A percentile compares a stretch with the other conserved stretches of the same genome.
These are phyloP conservation scores for Rapana venosa DNA, from an alignment of 2,888 invertebrate species.

Conservation along the genomic window DNA sequence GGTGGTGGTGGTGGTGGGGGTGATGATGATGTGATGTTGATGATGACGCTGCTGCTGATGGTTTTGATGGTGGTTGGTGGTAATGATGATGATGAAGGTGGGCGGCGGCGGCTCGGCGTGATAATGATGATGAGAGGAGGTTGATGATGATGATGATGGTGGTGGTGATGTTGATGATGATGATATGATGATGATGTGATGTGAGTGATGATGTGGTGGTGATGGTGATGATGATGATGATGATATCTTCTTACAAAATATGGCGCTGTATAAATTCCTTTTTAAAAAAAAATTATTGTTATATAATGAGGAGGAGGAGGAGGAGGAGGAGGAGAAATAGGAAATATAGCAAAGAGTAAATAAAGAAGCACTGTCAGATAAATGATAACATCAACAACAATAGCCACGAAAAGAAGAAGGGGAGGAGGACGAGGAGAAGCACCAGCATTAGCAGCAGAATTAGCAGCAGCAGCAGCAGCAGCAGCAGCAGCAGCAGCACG, in stretches of 20 bases:
- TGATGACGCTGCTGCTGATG: not conserved
- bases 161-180: constrained; percentile 36
- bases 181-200: constrained; percentile 30
- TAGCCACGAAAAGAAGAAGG: not conserved
- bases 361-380: not conserved
- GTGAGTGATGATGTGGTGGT: not conserved
- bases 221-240: not conserved
- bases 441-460: not conserved
- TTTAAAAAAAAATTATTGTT: too few relatives aligned
- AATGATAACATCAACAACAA: not conserved
- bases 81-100: not conserved
- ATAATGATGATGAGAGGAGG: not conserved
- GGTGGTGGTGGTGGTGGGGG: too few relatives aligned
- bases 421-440: not conserved
- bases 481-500: not conserved
- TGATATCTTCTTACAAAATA: too few relatives aligned
- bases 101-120: too few relatives aligned
- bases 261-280: too few relatives aligned
- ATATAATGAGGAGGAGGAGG: not conserved
- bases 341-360: not conserved
- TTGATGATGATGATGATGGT: constrained; percentile 31
- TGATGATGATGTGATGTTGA: too few relatives aligned
- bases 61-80: not conserved
- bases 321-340: not conserved
- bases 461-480: not conserved